Conservation (phyloP, 2,888 invertebrate genomes). For the Macaria liturata region DNA sequence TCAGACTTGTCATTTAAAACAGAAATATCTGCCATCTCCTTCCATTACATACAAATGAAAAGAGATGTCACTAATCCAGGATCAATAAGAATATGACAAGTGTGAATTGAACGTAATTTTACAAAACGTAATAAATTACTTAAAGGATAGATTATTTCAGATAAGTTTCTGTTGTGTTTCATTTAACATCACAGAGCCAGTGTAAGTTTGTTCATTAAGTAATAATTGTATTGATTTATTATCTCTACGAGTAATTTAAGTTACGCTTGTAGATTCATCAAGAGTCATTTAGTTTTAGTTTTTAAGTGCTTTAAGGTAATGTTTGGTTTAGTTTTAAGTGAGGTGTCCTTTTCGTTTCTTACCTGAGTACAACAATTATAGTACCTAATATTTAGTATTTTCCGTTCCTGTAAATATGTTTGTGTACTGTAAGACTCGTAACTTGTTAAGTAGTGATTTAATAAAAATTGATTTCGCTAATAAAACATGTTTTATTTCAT, state of each 20-base stretch:
- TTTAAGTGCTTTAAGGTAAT: slow-evolving; percentile 41
- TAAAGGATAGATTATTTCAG: too few relatives aligned
- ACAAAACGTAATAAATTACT: too few relatives aligned
- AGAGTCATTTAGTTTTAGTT: slow-evolving; percentile 27
- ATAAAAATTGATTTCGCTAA: slow-evolving; percentile 65
- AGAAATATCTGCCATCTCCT: too few relatives aligned
- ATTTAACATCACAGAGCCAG: slow-evolving; percentile 19
- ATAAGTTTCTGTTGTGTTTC: slow-evolving; percentile 7
- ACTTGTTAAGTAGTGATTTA: slow-evolving; percentile 59
- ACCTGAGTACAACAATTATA: slow-evolving; percentile 63
- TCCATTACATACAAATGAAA: too few relatives aligned
- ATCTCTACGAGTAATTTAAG: background rate
- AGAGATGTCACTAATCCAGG: too few relatives aligned
- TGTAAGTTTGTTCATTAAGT: slow-evolving; percentile 6
- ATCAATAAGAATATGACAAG: too few relatives aligned
- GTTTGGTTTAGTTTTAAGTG: slow-evolving; percentile 50
- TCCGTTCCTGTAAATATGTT: slow-evolving; percentile 64
- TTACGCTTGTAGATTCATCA: slow-evolving; percentile 3
- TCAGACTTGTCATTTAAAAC: too few relatives aligned
- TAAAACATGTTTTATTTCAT: slow-evolving; percentile 45
- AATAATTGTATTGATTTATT: slow-evolving; percentile 1
- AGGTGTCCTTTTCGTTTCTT: slow-evolving; percentile 48
- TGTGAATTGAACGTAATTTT: too few relatives aligned
- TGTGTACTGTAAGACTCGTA: slow-evolving; percentile 54
- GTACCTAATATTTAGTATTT: slow-evolving; percentile 46